Evolutionary conservation across 2,888 invertebrate genomes (phyloP), one percentile per base, ranked within the genome.

Genomic region (Notodromas monacha): DNA sequence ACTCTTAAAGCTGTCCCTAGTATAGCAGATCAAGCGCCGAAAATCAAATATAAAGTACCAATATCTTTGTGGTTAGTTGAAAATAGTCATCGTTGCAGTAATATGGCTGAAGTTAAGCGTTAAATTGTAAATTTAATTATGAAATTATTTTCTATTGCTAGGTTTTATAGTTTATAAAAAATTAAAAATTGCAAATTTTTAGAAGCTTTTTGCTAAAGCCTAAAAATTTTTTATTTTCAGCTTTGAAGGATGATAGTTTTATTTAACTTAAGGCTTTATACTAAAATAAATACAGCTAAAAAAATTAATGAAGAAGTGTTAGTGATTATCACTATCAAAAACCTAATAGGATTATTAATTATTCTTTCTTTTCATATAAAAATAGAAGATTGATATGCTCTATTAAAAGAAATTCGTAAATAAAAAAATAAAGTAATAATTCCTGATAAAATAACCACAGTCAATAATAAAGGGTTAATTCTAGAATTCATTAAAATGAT

Each of bases 31-130:
- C 65, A 68, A 39, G 60, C 51, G 27, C 61, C 60, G 45, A 61
- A 58, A 45, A 63, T 54, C 49, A 67, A 62, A 50, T 68, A 67
- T 52, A 67, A 47, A 36, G 62, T 62, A 40, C 65, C 65, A 58
- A 68, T 68, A 55, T 67, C 62, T 54, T 68, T 68, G 56, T 68
- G 67, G 52, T 65, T 63, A 43, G 62, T 63, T 34, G 62, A 65
- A 45, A 56, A 63, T 45, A 66, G 44, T 54, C 65, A 66, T 56
- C 63, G 63, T 55, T 54, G 52, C 48, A 40, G 38, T 38, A 38
- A 47, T 57, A 56, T 61, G 60, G 55, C 60, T 58, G 60, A 61
- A 52, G 49, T 55, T 56, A 57, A 38, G 55, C 36, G 37, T 56
- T 56, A 54, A 56, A 58, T 43, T 46, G 55, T 54, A 56, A 46